Evolutionary conservation across 2,797 vertebrate species (phyloP).

Genomic region (Poeciliopsis gracilis): DNA sequence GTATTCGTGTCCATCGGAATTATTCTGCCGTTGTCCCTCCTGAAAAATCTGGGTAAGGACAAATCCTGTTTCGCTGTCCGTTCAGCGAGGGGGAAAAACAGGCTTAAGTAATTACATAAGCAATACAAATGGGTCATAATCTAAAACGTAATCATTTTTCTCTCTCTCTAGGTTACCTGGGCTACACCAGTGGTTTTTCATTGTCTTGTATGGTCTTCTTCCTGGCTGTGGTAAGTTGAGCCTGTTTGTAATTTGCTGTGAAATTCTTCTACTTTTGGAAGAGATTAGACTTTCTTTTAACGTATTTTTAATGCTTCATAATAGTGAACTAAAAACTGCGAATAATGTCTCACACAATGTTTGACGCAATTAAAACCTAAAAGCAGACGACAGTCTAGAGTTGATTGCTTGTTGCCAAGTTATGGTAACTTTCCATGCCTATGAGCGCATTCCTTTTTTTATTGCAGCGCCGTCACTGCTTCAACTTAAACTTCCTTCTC

Average conservation of each 20-base stretch:
- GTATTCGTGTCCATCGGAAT: conserved; percentile 91
- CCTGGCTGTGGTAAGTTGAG: conserved; percentile 87
- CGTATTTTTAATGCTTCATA: too few relatives aligned
- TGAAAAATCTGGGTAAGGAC: conserved; percentile 93
- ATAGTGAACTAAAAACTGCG: background rate
- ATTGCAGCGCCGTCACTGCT: background rate
- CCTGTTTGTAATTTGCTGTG: background rate
- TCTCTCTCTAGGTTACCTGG: conserved; percentile 89
- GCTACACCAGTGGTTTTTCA: conserved; percentile 97
- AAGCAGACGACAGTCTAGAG: background rate
- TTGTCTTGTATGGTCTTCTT: conserved; percentile 98
- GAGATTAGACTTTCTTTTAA: background rate
- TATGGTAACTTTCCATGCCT: background rate
- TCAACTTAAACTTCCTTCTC: background rate
- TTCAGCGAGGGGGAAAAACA: background rate
- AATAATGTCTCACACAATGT: background rate
- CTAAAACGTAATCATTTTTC: background rate
- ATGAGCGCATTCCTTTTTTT: background rate
- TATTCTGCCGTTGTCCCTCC: conserved; percentile 93
- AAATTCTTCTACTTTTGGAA: background rate
- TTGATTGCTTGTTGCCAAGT: background rate
- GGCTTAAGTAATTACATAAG: background rate
- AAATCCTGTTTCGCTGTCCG: background rate
- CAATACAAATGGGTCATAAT: background rate
- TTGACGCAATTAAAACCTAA: background rate